These are phyloP conservation scores for Heliconius charithonia DNA, from an alignment of 2,888 invertebrate species.

Conservation along the genomic window DNA sequence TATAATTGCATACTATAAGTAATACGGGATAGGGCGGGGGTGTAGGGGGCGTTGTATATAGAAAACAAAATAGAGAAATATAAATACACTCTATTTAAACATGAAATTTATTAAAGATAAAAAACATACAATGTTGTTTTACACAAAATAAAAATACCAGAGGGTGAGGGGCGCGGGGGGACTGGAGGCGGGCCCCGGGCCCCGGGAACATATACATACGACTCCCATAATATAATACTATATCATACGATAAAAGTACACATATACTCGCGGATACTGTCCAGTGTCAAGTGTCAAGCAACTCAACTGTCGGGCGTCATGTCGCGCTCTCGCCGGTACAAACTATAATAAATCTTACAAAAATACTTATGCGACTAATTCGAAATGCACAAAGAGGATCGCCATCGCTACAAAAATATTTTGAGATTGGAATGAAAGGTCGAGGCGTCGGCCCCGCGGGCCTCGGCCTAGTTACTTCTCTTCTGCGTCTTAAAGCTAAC, in stretches of 20 bases:
- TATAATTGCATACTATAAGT: slow-evolving; percentile 62
- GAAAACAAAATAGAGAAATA: slow-evolving; percentile 81
- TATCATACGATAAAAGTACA: slow-evolving; percentile 80
- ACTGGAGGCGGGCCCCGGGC: slow-evolving; percentile 59
- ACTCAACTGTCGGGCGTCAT: slow-evolving; percentile 81
- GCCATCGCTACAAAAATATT: slow-evolving; percentile 83
- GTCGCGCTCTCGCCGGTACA: slow-evolving; percentile 81
- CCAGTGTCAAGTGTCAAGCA: slow-evolving; percentile 61
- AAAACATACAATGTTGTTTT: slow-evolving; percentile 82
- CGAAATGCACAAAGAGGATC: slow-evolving; percentile 83
- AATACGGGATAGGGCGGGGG: slow-evolving; percentile 71
- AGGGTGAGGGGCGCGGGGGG: slow-evolving; percentile 68
- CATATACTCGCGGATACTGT: slow-evolving; percentile 77
- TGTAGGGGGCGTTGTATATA: slow-evolving; percentile 73
- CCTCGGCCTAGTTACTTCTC: slow-evolving; percentile 77
- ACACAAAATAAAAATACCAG: slow-evolving; percentile 83
- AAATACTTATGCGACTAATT: slow-evolving; percentile 83
- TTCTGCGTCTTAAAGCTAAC: slow-evolving; percentile 84
- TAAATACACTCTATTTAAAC: slow-evolving; percentile 83
- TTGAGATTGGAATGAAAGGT: slow-evolving; percentile 83
- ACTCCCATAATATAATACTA: slow-evolving; percentile 81
- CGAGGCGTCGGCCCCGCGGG: slow-evolving; percentile 77
- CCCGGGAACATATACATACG: slow-evolving; percentile 70
- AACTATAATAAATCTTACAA: slow-evolving; percentile 83
- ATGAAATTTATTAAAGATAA: slow-evolving; percentile 83